phyloP scores from a whole-genome alignment of 1,140 invertebrate species.

The Batillaria attramentaria region DNA sequence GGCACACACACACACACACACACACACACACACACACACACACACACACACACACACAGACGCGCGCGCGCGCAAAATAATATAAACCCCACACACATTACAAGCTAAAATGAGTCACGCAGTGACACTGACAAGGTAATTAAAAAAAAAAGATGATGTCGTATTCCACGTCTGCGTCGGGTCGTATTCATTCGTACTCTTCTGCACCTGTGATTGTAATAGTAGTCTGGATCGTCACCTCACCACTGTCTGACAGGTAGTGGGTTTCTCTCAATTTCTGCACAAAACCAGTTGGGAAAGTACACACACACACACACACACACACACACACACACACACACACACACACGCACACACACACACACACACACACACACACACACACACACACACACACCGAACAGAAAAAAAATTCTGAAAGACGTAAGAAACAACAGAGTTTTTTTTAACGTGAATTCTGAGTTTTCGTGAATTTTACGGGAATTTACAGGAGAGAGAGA shows the following conservation, averaged over 20 bases:
- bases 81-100: not conserved
- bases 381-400: conserved; percentile 18
- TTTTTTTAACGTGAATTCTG: not conserved
- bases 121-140: not conserved
- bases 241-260: too few species aligned
- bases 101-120: not conserved
- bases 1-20: conserved; percentile 4
- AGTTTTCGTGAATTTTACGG: not conserved
- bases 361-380: conserved; percentile 19
- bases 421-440: not conserved
- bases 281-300: too few species aligned
- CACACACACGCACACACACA: conserved; percentile 10
- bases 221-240: too few species aligned
- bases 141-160: too few species aligned
- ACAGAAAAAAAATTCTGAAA: not conserved
- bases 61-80: not conserved
- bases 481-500: not conserved
- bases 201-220: too few species aligned
- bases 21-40: conserved; percentile 10
- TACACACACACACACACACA: conserved; percentile 7
- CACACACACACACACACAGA: conserved; percentile 22
- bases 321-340: conserved; percentile 15
- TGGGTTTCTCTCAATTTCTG: too few species aligned
- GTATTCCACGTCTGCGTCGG: too few species aligned
- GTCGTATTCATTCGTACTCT: too few species aligned